Conservation (phyloP, 1,140 invertebrate genomes). For the Zaprionus ghesquierei region DNA sequence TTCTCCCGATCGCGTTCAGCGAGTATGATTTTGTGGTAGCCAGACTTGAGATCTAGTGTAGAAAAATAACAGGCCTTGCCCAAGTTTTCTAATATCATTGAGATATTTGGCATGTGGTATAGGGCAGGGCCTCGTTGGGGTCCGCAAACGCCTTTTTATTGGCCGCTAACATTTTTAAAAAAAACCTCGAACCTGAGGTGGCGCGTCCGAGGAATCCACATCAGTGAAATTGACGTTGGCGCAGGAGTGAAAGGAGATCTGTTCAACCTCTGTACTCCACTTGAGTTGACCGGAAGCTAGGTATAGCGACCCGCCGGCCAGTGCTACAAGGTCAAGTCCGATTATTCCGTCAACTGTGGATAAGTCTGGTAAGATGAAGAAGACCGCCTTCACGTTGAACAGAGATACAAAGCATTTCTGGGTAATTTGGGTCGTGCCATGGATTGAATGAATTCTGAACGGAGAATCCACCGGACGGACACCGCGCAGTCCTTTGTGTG, state of each 20-base stretch:
- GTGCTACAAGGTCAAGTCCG: conserved; percentile 2
- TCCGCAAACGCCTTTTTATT: background rate
- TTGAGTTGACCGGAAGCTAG: background rate
- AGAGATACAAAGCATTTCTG: conserved; percentile 18
- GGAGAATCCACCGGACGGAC: background rate
- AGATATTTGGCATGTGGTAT: too few species aligned
- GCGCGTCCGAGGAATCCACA: background rate
- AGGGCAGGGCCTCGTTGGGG: too few species aligned
- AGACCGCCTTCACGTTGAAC: conserved; percentile 12
- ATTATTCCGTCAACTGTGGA: conserved; percentile 20
- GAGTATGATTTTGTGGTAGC: too few species aligned
- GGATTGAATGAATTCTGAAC: conserved; percentile 4
- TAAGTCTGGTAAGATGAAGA: conserved; percentile 15
- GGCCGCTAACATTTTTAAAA: background rate
- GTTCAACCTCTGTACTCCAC: background rate
- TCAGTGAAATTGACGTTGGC: too few species aligned
- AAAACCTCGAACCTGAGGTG: background rate
- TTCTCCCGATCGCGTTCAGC: too few species aligned
- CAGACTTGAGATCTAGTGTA: too few species aligned
- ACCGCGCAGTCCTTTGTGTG: background rate
- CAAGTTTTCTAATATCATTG: too few species aligned
- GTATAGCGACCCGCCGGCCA: background rate
- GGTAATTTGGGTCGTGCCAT: too few species aligned
- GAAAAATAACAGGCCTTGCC: too few species aligned
- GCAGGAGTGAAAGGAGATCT: background rate